A percentile compares a stretch with the other conserved stretches of the same genome.
Evolutionary conservation across 2,113 vertebrate genomes (phyloP).

Genomic region (Sterrhoptilus dennistouni): DNA sequence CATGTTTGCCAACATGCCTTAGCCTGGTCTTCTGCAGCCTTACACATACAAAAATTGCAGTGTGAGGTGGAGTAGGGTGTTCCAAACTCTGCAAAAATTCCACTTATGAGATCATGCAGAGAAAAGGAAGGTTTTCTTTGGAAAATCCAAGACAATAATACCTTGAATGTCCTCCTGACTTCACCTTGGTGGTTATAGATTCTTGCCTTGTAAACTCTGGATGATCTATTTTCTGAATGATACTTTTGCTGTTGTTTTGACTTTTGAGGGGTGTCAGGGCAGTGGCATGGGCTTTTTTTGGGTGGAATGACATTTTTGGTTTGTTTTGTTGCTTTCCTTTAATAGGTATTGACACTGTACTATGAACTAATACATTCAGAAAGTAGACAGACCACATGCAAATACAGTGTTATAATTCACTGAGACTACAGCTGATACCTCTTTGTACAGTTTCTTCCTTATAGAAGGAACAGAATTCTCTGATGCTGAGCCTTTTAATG

Average conservation of each 20-base stretch:
- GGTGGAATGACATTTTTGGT: not conserved
- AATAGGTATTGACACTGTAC: not conserved
- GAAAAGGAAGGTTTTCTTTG: not conserved
- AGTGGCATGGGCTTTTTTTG: rapidly evolving
- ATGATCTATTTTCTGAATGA: not conserved
- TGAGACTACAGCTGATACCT: not conserved
- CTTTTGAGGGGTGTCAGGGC: rapidly evolving
- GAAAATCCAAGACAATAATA: not conserved
- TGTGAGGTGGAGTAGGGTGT: not conserved
- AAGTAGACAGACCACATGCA: not conserved
- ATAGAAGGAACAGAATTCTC: not conserved
- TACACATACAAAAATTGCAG: not conserved
- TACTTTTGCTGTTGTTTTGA: not conserved
- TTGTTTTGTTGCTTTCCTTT: not conserved
- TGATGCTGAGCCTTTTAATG: not conserved
- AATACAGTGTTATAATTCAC: not conserved
- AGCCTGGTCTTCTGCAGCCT: not conserved
- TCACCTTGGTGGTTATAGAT: not conserved
- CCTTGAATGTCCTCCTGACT: not conserved
- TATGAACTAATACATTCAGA: not conserved
- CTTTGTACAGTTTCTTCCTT: not conserved
- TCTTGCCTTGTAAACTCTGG: not conserved
- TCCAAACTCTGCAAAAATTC: not conserved
- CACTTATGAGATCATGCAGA: not conserved
- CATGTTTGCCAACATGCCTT: not conserved